Conservation (phyloP, 2,888 invertebrate species). For the Harpagoxenus sublaevis region DNA sequence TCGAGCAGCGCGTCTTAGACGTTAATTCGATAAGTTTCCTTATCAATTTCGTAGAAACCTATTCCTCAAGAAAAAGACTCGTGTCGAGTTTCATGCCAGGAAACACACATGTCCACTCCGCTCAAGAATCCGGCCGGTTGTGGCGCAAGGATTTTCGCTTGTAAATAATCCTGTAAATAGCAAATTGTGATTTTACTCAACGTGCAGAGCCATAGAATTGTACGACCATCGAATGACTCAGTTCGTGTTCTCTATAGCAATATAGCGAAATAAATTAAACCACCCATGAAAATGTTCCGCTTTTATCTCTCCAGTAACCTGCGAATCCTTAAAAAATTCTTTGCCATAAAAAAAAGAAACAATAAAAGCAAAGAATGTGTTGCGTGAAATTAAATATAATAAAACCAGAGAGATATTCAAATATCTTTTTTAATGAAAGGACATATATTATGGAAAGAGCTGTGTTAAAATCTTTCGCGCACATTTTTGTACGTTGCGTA, state of each 20-base stretch:
- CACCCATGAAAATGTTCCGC: constrained; percentile 69
- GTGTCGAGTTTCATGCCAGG: background rate
- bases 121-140: background rate
- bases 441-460: no score
- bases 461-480: background rate
- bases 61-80: background rate
- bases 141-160: constrained; percentile 49
- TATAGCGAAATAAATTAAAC: constrained; percentile 85
- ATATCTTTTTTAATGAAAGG: background rate
- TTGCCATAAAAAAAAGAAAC: background rate
- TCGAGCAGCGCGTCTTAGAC: background rate
- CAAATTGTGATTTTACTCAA: constrained; percentile 84
- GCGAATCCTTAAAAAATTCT: constrained; percentile 2
- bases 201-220: constrained; percentile 79
- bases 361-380: background rate
- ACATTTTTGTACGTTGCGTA: background rate
- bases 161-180: constrained; percentile 80
- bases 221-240: constrained; percentile 80
- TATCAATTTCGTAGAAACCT: background rate
- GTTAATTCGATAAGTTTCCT: background rate
- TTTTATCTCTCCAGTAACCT: constrained; percentile 30
- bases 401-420: background rate
- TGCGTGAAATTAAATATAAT: background rate
- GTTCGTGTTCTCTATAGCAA: constrained; percentile 85
- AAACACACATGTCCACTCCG: background rate